Conservation (phyloP, 2,797 vertebrate species). For the Falco cherrug region DNA sequence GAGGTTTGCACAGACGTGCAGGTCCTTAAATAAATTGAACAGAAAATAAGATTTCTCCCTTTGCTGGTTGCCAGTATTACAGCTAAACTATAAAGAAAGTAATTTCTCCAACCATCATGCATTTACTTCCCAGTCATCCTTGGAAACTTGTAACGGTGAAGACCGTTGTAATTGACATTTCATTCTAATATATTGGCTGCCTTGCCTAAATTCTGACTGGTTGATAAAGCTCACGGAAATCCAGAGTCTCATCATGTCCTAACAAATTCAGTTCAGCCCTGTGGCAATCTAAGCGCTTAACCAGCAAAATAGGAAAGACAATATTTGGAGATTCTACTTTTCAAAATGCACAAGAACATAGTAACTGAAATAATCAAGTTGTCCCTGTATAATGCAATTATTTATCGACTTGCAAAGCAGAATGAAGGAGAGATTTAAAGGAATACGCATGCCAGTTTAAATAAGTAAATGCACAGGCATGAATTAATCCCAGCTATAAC, state of each 20-base stretch:
- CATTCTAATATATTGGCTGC: slow-evolving; percentile 48
- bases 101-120: slow-evolving; percentile 63
- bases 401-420: slow-evolving; percentile 6
- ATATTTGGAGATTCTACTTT: slow-evolving; percentile 2
- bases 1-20: slow-evolving; percentile 42
- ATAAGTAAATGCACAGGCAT: not conserved
- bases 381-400: not conserved
- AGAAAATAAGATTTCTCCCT: slow-evolving; percentile 67
- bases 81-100: slow-evolving; percentile 63
- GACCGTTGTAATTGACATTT: slow-evolving; percentile 60
- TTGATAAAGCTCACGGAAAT: slow-evolving; percentile 44
- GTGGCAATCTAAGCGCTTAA: slow-evolving; percentile 6
- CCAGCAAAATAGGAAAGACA: slow-evolving; percentile 5
- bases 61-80: slow-evolving; percentile 45
- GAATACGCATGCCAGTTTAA: not conserved
- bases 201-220: slow-evolving; percentile 43
- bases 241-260: slow-evolving; percentile 26
- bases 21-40: slow-evolving; percentile 61
- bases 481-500: not conserved
- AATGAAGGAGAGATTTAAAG: not conserved
- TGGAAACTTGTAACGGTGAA: slow-evolving; percentile 36
- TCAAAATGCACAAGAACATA: not conserved
- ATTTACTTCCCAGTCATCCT: slow-evolving; percentile 55
- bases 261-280: slow-evolving; percentile 12
- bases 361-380: not conserved